Percentiles rank a stretch among this genome's conserved stretches.
phyloP scores from a whole-genome alignment of 2,888 invertebrate genomes.

The Drosophila silvestris region DNA sequence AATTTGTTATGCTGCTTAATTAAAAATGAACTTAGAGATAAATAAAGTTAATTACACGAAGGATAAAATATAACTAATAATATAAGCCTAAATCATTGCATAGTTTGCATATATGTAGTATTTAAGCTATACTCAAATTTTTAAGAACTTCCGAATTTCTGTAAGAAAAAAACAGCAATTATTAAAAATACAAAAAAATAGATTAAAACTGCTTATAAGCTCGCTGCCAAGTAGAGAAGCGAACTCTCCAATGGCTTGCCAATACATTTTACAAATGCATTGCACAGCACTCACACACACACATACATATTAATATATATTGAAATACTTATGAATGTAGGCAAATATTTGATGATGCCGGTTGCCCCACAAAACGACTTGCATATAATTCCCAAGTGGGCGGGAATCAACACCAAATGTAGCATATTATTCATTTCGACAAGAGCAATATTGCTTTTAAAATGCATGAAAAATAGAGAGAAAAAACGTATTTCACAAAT shows the following conservation, averaged over 20 bases:
- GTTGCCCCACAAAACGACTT: slow-evolving; percentile 32
- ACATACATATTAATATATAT: slow-evolving; percentile 57
- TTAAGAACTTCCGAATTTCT: neutral
- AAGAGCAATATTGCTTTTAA: slow-evolving; percentile 75
- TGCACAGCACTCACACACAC: slow-evolving; percentile 2
- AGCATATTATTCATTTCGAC: slow-evolving; percentile 74
- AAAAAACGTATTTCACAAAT: slow-evolving; percentile 61
- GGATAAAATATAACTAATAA: neutral
- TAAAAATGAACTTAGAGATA: neutral
- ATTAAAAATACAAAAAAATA: neutral
- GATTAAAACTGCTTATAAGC: neutral
- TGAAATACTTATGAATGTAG: slow-evolving; percentile 65
- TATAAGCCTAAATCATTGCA: neutral
- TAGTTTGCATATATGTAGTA: neutral
- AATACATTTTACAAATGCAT: slow-evolving; percentile 17
- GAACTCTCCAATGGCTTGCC: neutral
- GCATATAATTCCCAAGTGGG: slow-evolving; percentile 45
- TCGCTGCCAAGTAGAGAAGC: neutral
- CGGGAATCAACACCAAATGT: slow-evolving; percentile 47
- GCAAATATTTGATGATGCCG: slow-evolving; percentile 59
- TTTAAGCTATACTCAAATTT: neutral
- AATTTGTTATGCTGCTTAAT: neutral
- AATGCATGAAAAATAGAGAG: slow-evolving; percentile 47
- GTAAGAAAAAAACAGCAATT: neutral
- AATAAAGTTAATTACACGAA: neutral